Evolutionary conservation across 2,888 invertebrate species (phyloP).

Genomic region (Hemistola chrysoprasaria): DNA sequence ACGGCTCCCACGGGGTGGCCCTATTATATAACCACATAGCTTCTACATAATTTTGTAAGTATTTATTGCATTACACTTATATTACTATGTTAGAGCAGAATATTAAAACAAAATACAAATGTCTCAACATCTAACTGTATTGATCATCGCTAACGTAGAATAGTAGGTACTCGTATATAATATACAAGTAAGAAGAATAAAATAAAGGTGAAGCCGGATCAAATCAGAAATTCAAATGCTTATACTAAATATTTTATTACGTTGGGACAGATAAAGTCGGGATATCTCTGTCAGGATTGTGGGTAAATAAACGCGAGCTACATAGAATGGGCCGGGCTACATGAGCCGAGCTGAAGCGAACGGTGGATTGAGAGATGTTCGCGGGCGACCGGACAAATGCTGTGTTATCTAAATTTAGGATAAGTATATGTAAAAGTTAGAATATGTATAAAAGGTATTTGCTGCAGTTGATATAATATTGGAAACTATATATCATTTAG

Average conservation of each 20-base stretch:
- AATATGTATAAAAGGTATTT: too few species aligned
- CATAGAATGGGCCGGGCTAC: constrained; percentile 24
- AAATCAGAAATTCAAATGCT: constrained; percentile 26
- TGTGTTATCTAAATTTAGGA: constrained; percentile 7
- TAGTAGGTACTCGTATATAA: too few species aligned
- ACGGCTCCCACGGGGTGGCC: too few species aligned
- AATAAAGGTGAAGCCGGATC: constrained; percentile 16
- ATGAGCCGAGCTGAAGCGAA: constrained; percentile 1
- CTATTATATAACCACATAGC: too few species aligned
- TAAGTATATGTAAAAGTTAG: constrained; percentile 7
- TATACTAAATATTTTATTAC: constrained; percentile 26
- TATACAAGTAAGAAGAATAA: background rate
- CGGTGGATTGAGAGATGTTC: constrained; percentile 22
- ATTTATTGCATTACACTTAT: too few species aligned
- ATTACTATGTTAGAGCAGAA: too few species aligned
- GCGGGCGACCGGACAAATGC: constrained; percentile 15
- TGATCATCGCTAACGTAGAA: too few species aligned
- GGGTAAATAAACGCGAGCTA: constrained; percentile 22
- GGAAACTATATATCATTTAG: too few species aligned
- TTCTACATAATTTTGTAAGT: too few species aligned
- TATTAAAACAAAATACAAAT: too few species aligned
- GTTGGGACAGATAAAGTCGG: constrained; percentile 9
- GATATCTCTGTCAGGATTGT: constrained; percentile 20
- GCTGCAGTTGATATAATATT: too few species aligned
- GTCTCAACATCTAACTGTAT: too few species aligned